Conservation (phyloP, 2,888 invertebrate species). For the Timema podura region DNA sequence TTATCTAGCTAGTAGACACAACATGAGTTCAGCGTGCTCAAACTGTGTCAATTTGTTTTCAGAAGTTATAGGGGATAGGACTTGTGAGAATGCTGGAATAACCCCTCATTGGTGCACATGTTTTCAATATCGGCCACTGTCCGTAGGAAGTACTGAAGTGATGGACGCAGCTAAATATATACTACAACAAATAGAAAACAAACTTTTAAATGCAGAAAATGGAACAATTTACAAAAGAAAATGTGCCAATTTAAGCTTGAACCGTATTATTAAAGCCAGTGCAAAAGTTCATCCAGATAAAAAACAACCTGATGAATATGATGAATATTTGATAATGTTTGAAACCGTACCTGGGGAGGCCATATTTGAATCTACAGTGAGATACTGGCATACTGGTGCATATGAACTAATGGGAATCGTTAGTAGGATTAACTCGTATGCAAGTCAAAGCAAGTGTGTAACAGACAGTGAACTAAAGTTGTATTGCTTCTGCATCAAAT, state of each 20-base stretch:
- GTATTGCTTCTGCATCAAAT: conserved; percentile 52
- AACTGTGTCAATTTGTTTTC: conserved; percentile 62
- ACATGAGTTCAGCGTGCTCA: conserved; percentile 46
- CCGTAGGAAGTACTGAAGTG: conserved; percentile 48
- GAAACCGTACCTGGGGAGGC: conserved; percentile 63
- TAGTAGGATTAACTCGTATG: conserved; percentile 57
- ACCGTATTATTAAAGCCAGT: conserved; percentile 50
- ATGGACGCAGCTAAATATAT: conserved; percentile 51
- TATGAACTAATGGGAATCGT: conserved; percentile 53
- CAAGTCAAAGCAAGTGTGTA: conserved; percentile 51
- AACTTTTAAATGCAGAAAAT: conserved; percentile 38
- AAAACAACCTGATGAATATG: conserved; percentile 32
- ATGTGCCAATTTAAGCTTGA: conserved; percentile 53
- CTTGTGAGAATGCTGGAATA: conserved; percentile 65
- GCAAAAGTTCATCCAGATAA: conserved; percentile 41
- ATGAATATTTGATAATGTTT: conserved; percentile 63
- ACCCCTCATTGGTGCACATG: conserved; percentile 76
- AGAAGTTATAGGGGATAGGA: conserved; percentile 55
- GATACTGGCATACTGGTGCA: conserved; percentile 39
- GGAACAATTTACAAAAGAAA: conserved; percentile 33
- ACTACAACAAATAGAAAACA: conserved; percentile 43
- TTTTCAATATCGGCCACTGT: conserved; percentile 52
- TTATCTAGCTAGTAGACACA: not conserved
- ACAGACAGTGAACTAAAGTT: conserved; percentile 51
- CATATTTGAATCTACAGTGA: conserved; percentile 67